Evolutionary conservation across 2,888 invertebrate species (phyloP).

Genomic region (Nephrotoma appendiculata): DNA sequence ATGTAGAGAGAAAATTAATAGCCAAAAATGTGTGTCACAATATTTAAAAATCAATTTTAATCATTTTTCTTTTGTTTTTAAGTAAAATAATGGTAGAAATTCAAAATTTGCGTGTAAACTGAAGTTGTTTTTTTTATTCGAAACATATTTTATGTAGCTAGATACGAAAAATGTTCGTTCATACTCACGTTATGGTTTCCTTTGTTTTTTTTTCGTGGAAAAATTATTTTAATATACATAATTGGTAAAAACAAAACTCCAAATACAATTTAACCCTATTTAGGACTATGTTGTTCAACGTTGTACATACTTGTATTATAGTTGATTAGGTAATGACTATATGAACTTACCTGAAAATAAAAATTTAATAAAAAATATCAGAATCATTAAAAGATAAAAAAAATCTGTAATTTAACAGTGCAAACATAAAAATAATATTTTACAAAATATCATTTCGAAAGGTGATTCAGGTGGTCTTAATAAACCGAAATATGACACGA

Average conservation of each 20-base stretch:
- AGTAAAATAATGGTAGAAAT: neutral
- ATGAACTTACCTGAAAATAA: neutral
- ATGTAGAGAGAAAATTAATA: neutral
- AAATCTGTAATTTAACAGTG: no score
- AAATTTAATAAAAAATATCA: neutral
- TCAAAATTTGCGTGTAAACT: neutral
- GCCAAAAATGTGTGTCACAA: neutral
- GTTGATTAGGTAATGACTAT: neutral
- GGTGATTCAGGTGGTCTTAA: no score
- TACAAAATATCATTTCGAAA: no score
- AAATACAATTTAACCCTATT: neutral
- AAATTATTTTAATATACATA: neutral
- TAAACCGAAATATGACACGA: no score
- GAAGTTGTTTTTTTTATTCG: neutral
- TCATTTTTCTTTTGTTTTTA: neutral
- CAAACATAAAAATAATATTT: no score
- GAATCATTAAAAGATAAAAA: no score
- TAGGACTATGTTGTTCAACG: neutral
- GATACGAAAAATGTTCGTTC: neutral
- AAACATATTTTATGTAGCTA: neutral
- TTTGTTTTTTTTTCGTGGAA: neutral
- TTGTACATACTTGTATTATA: neutral
- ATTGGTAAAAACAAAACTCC: neutral
- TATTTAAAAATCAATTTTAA: neutral
- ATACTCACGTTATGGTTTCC: neutral